These are phyloP conservation scores for Ciona savignyi DNA, from an alignment of 23 tunicate species.

Conservation along the genomic window DNA sequence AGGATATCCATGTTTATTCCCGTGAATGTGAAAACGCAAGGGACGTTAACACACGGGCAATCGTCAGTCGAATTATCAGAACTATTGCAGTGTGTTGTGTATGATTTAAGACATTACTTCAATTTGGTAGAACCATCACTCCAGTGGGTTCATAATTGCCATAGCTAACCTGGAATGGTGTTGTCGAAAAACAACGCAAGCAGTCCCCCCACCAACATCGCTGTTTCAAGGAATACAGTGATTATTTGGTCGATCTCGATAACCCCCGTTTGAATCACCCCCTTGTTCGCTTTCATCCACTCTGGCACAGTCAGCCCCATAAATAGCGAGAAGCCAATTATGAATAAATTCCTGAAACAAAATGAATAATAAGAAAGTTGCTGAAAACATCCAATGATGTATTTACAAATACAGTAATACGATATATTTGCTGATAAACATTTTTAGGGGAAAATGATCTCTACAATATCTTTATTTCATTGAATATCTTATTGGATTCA, in stretches of 20 bases:
- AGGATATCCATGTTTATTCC: too few relatives aligned
- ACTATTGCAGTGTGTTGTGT: not conserved
- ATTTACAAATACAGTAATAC: too few relatives aligned
- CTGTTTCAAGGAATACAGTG: slow-evolving; percentile 36
- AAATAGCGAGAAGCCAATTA: slow-evolving; percentile 59
- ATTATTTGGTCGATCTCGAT: slow-evolving; percentile 34
- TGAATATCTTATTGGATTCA: too few relatives aligned
- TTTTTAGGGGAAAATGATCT: too few relatives aligned
- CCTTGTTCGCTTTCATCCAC: slow-evolving; percentile 49
- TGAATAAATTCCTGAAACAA: slow-evolving; percentile 51
- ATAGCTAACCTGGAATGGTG: slow-evolving; percentile 59
- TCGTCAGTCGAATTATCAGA: too few relatives aligned
- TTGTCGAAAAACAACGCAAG: slow-evolving; percentile 55
- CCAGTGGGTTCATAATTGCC: too few relatives aligned
- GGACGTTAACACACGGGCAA: too few relatives aligned
- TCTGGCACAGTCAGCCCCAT: slow-evolving; percentile 49
- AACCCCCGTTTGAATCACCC: slow-evolving; percentile 59
- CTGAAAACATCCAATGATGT: too few relatives aligned
- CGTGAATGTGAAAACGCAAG: too few relatives aligned
- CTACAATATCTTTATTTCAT: too few relatives aligned
- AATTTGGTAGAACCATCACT: not conserved
- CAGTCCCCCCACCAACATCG: slow-evolving; percentile 56
- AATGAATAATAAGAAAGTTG: too few relatives aligned
- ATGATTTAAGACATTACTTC: not conserved
- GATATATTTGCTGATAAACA: too few relatives aligned